Evolutionary conservation across 53 echinoderm and acorn worm genomes (phyloP).

Genomic region (Crossaster papposus): DNA sequence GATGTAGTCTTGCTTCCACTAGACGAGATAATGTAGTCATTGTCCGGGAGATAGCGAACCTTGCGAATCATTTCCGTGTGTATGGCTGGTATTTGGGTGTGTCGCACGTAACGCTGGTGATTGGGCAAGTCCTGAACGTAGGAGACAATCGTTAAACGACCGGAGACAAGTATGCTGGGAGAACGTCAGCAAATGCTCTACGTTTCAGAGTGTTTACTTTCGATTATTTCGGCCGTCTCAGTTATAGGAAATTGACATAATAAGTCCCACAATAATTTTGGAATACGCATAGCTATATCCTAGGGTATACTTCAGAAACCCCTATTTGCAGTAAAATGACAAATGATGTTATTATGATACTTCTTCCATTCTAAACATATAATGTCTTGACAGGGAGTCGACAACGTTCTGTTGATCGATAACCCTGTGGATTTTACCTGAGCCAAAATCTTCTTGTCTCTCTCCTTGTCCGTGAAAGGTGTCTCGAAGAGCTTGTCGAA

Average conservation of each 20-base stretch:
- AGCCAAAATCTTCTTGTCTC: conserved; percentile 89
- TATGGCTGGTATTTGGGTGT: conserved; percentile 69
- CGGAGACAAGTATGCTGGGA: neutral
- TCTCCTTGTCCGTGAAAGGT: conserved; percentile 67
- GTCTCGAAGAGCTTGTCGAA: conserved; percentile 84
- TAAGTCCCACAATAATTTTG: too few species aligned
- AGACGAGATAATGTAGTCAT: conserved; percentile 89
- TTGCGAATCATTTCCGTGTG: conserved; percentile 89
- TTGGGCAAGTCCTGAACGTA: conserved; percentile 63
- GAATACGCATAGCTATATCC: too few species aligned
- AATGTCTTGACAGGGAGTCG: too few species aligned
- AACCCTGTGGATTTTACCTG: conserved; percentile 61
- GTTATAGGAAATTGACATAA: too few species aligned
- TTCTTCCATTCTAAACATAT: too few species aligned
- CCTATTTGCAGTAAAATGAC: too few species aligned
- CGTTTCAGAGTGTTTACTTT: too few species aligned
- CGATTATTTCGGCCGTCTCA: too few species aligned
- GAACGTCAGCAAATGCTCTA: too few species aligned
- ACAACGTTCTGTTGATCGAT: too few species aligned
- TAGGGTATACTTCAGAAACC: too few species aligned
- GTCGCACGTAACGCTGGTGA: conserved; percentile 79
- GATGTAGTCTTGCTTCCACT: conserved; percentile 86
- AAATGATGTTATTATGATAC: too few species aligned
- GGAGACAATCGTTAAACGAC: neutral
- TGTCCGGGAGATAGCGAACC: conserved; percentile 85